Evolutionary conservation across 2,888 invertebrate genomes (phyloP).

Genomic region (Venusia cambrica): DNA sequence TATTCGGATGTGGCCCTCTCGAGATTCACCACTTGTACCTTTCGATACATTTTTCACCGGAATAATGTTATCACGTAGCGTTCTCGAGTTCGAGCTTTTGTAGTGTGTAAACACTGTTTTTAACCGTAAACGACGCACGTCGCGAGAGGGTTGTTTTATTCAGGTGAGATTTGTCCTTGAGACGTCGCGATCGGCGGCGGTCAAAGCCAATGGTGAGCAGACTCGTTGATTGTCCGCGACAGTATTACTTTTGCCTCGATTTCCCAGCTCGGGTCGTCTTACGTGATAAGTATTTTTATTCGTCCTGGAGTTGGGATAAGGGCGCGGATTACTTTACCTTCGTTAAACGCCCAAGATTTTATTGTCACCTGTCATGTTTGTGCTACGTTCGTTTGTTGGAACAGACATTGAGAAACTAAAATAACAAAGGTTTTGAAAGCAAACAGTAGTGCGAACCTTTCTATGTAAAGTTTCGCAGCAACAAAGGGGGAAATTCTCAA

Average conservation of each 20-base stretch:
- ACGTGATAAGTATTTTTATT: constrained; percentile 72
- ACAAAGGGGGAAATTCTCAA: constrained; percentile 24
- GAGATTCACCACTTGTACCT: constrained; percentile 62
- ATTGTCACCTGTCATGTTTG: constrained; percentile 42
- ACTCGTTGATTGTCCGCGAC: constrained; percentile 51
- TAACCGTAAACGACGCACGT: constrained; percentile 34
- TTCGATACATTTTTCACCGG: constrained; percentile 68
- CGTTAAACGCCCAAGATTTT: constrained; percentile 55
- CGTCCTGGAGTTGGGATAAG: constrained; percentile 50
- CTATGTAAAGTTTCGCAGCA: constrained; percentile 21
- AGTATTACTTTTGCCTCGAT: constrained; percentile 44
- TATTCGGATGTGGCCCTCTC: constrained; percentile 58
- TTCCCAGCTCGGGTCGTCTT: constrained; percentile 41
- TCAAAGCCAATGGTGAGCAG: constrained; percentile 45
- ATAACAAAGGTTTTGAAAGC: constrained; percentile 10
- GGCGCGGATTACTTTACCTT: constrained; percentile 48
- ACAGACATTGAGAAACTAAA: constrained; percentile 4
- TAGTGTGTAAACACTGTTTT: constrained; percentile 33
- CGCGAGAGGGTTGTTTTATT: constrained; percentile 15
- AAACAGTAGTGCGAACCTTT: constrained; percentile 18
- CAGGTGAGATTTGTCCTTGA: constrained; percentile 34
- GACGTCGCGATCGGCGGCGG: constrained; percentile 31
- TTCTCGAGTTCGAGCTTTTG: constrained; percentile 37
- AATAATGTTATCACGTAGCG: constrained; percentile 67
- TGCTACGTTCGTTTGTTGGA: constrained; percentile 8